These are phyloP conservation scores for Archaeoteleia sp. DNA, from an alignment of 2,888 invertebrate species.

Conservation along the genomic window DNA sequence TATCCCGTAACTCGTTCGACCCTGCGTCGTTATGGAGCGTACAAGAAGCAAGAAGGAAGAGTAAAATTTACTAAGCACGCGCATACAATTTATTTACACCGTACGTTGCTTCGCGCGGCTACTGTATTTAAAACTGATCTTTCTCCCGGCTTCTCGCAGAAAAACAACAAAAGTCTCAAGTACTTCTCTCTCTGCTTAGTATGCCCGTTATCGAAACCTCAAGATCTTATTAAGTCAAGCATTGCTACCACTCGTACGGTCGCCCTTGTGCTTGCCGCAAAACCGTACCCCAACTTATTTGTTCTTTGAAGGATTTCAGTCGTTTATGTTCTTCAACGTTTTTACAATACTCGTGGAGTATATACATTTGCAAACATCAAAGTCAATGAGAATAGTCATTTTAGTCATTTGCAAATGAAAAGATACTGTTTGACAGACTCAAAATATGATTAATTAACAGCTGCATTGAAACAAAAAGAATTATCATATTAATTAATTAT, in stretches of 20 bases:
- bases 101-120: slow-evolving; percentile 10
- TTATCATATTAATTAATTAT: too few species aligned
- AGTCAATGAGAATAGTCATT: too few species aligned
- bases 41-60: slow-evolving; percentile 29
- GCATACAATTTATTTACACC: slow-evolving; percentile 43
- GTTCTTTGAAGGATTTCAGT: slow-evolving; percentile 2
- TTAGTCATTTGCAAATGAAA: too few species aligned
- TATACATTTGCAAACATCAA: too few species aligned
- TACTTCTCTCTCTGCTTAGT: slow-evolving; percentile 7
- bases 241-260: not conserved
- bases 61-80: slow-evolving; percentile 49
- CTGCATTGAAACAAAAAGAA: too few species aligned
- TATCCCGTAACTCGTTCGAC: slow-evolving; percentile 40
- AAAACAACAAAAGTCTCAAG: slow-evolving; percentile 11
- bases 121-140: slow-evolving; percentile 16
- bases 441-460: too few species aligned
- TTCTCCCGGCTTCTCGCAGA: slow-evolving; percentile 6
- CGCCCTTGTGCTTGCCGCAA: slow-evolving; percentile 1
- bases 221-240: slow-evolving; percentile 7
- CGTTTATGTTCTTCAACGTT: slow-evolving; percentile 7
- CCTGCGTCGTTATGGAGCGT: slow-evolving; percentile 28
- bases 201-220: slow-evolving; percentile 8
- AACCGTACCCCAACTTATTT: slow-evolving; percentile 6
- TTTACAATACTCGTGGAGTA: too few species aligned
- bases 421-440: too few species aligned